Conservation (phyloP, 2,888 invertebrate species). For the Gasteruption jaculator region DNA sequence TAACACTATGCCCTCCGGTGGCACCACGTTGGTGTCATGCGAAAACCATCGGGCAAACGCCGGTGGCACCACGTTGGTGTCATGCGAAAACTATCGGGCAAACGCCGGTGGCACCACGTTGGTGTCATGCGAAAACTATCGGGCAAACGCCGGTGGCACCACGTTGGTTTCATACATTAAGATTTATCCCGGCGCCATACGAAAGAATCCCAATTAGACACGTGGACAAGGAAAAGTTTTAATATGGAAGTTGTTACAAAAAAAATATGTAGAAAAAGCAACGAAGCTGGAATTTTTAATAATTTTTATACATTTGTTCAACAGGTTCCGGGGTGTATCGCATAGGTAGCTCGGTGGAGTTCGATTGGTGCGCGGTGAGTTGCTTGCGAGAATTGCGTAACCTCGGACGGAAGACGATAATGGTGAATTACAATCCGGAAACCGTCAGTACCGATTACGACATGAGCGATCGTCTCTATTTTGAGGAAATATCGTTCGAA, state of each 20-base stretch:
- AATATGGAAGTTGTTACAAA: background rate
- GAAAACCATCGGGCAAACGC: too few relatives aligned
- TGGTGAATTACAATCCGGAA: constrained; percentile 99
- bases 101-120: too few relatives aligned
- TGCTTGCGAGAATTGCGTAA: constrained; percentile 87
- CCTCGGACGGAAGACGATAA: constrained; percentile 86
- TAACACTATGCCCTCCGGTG: too few relatives aligned
- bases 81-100: too few relatives aligned
- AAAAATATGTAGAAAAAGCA: background rate
- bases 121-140: too few relatives aligned
- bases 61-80: too few relatives aligned
- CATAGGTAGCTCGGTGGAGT: constrained; percentile 98
- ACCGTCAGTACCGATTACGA: constrained; percentile 99
- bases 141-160: too few relatives aligned
- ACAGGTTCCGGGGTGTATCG: constrained; percentile 91
- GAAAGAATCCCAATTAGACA: too few relatives aligned
- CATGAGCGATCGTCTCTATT: constrained; percentile 97
- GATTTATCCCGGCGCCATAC: too few relatives aligned
- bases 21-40: too few relatives aligned
- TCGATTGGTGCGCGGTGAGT: constrained; percentile 99
- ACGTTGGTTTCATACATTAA: too few relatives aligned
- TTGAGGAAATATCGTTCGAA: constrained; percentile 99
- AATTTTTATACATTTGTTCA: too few relatives aligned
- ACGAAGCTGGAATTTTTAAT: background rate
- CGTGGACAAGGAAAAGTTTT: background rate